Evolutionary conservation across 2,113 vertebrate genomes (phyloP), one percentile per base, ranked within the genome.

Genomic region (Propithecus coquereli): DNA sequence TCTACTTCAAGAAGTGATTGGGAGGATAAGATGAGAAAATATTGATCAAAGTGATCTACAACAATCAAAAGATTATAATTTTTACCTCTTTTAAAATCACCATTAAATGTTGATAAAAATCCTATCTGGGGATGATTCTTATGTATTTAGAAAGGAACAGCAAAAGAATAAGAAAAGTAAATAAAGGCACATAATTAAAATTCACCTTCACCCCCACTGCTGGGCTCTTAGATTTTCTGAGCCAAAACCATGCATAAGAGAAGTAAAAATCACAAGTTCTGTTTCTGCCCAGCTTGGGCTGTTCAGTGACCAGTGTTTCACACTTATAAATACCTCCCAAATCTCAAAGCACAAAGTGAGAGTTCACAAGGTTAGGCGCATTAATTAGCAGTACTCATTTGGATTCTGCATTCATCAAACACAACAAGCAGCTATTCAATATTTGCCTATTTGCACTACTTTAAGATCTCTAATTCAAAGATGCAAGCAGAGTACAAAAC

Each of bases 401-500:
- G 92, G 95, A 96, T 94, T 95, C 96, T 79, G 84, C 70, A 88
- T 81, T 92, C 95, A 96, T 93, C 96, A 94, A 97, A 90, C 47
- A 87, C 70, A 97, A 95, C 87, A 95, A 95, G 94, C 96, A 87
- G 90, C 90, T 90, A 95, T 85, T 96, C 93, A 97, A 91, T 94
- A 95, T 95, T 89, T 95, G 92, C 81, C 45, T 96, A 73, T 97
- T 89, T 86, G 80, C 87, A 96, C 91, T 85, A 57, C 80, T 87
- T 81, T 92, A 95, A 91, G 54, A 94, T 92, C 83, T 71, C 37
- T 65, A 90, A 90, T 77, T 95, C 96, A 92, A 95, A 97, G 88
- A 94, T 68, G 57, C 70, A 95, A 86, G 22, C 81, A 70, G 43
- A 96, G 70, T 54, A 92, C 57, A 95, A 97, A 90, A 95, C 30